These are phyloP conservation scores for Zaprionus ghesquierei DNA, from an alignment of 1,140 invertebrate species.

Conservation along the genomic window DNA sequence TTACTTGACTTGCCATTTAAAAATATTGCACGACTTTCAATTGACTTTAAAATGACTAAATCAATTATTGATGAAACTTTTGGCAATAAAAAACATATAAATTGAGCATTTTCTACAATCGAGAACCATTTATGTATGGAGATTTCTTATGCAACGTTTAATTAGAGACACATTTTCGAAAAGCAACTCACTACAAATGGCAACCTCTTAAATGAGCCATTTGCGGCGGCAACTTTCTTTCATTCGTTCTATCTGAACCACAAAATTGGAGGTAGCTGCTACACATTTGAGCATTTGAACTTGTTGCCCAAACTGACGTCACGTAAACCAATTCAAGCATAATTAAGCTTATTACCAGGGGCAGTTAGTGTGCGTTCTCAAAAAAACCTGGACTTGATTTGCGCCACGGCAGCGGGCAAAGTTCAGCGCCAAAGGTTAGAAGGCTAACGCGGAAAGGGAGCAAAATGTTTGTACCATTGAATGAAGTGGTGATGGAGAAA, in stretches of 20 bases:
- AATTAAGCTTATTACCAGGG: constrained; percentile 61
- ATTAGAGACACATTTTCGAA: constrained; percentile 2
- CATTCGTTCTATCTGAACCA: neutral
- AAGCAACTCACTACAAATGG: neutral
- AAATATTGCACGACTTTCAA: no score
- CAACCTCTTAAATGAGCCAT: constrained; percentile 26
- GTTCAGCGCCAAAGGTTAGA: constrained; percentile 43
- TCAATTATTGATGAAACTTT: no score
- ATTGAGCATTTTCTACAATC: no score
- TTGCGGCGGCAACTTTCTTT: constrained; percentile 5
- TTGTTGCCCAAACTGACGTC: constrained; percentile 38
- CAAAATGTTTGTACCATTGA: constrained; percentile 17
- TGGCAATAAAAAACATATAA: no score
- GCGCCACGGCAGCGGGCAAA: constrained; percentile 26
- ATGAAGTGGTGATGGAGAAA: neutral
- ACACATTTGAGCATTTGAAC: constrained; percentile 38
- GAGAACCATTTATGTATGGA: no score
- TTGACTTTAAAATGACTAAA: no score
- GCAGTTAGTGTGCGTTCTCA: constrained; percentile 45
- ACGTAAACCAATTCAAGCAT: constrained; percentile 62
- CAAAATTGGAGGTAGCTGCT: constrained; percentile 24
- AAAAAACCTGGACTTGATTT: constrained; percentile 45
- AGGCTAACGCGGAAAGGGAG: neutral
- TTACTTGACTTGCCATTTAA: no score
- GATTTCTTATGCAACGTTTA: neutral